A percentile compares a stretch with the other conserved stretches of the same genome.
phyloP scores from a whole-genome alignment of 2,888 invertebrate species.

The Alloscopus bannaensis region DNA sequence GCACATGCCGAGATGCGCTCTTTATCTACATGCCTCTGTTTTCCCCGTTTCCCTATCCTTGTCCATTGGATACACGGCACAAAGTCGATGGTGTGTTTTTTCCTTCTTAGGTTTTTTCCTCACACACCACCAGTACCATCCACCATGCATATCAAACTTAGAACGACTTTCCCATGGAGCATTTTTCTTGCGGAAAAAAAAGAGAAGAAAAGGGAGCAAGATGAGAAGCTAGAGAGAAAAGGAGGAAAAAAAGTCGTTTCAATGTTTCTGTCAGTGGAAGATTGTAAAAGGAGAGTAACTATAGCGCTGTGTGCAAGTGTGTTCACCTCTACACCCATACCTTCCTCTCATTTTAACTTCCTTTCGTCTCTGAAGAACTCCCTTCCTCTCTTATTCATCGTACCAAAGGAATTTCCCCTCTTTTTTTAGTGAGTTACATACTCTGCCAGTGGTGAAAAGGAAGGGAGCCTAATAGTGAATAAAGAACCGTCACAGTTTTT shows the following conservation, averaged over 20 bases:
- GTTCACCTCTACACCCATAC: constrained; percentile 5
- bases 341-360: constrained; percentile 35
- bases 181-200: constrained; percentile 5
- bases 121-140: neutral
- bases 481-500: constrained; percentile 26
- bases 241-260: too few relatives aligned
- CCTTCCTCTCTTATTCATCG: too few relatives aligned
- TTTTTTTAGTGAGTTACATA: constrained; percentile 11
- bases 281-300: constrained; percentile 46
- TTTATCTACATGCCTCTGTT: constrained; percentile 14
- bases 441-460: constrained; percentile 21
- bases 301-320: constrained; percentile 44
- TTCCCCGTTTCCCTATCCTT: too few relatives aligned
- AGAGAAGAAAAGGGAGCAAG: too few relatives aligned
- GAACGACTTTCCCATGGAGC: constrained; percentile 3
- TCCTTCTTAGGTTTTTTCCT: too few relatives aligned
- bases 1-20: constrained; percentile 68
- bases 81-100: neutral
- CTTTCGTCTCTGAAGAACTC: constrained; percentile 44
- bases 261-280: constrained; percentile 26
- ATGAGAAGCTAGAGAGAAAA: too few relatives aligned
- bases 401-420: constrained; percentile 47
- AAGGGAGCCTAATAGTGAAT: constrained; percentile 27
- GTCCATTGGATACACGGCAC: neutral
- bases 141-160: neutral